phyloP scores from a whole-genome alignment of 2,113 vertebrate genomes.

The Etia nguti region DNA sequence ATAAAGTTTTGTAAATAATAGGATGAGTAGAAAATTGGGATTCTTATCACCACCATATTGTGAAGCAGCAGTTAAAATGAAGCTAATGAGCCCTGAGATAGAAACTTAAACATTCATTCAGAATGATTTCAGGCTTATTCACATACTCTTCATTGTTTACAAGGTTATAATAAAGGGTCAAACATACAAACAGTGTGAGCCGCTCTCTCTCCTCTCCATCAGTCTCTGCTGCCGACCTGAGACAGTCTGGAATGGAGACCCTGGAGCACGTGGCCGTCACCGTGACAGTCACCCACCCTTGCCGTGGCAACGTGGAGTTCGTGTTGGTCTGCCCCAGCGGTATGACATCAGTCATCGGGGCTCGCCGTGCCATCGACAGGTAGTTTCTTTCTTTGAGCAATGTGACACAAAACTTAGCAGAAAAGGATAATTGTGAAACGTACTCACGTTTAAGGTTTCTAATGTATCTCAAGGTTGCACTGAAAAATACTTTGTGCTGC shows the following conservation, averaged over 20 bases:
- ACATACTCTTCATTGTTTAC: not conserved
- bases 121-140: not conserved
- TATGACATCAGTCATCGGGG: constrained; percentile 86
- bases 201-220: not conserved
- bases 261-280: constrained; percentile 92
- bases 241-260: constrained; percentile 86
- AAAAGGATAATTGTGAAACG: not conserved
- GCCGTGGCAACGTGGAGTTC: constrained; percentile 86
- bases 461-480: not conserved
- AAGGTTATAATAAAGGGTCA: not conserved
- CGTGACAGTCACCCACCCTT: constrained; percentile 81
- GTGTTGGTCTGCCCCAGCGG: constrained; percentile 87
- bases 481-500: not conserved
- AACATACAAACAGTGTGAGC: not conserved
- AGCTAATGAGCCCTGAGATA: not conserved
- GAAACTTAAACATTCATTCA: not conserved
- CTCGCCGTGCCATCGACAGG: constrained; percentile 81
- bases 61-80: not conserved
- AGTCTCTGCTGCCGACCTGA: constrained; percentile 80
- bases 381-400: not conserved
- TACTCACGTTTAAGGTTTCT: not conserved
- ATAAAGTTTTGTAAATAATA: not conserved
- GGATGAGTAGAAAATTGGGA: fast-evolving
- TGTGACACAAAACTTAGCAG: not conserved
- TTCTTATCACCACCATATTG: not conserved